These are phyloP conservation scores for Tiaroga cobitis DNA, from an alignment of 2,797 vertebrate species.

Conservation along the genomic window DNA sequence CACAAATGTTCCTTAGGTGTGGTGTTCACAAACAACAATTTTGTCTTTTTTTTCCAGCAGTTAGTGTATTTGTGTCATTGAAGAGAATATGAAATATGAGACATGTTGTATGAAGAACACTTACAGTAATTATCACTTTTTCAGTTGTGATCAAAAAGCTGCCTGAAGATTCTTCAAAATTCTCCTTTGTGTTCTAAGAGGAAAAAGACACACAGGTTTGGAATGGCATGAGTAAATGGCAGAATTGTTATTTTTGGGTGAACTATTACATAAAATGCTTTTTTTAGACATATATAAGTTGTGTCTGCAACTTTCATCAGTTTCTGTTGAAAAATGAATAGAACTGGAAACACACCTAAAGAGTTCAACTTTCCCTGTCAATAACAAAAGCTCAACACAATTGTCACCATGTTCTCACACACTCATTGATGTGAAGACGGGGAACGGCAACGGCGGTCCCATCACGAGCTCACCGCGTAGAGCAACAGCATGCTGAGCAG, in stretches of 20 bases:
- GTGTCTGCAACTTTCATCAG: not conserved
- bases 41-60: not conserved
- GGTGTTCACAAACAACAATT: not conserved
- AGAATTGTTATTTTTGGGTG: not conserved
- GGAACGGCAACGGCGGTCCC: constrained; percentile 24
- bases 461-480: constrained; percentile 72
- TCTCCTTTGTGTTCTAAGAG: not conserved
- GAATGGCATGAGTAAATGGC: not conserved
- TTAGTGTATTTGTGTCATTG: not conserved
- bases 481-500: constrained; percentile 72
- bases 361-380: not conserved
- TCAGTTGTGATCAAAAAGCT: not conserved
- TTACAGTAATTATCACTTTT: not conserved
- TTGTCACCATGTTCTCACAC: constrained; percentile 32
- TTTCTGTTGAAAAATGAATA: not conserved
- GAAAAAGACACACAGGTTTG: too few relatives aligned
- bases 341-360: not conserved
- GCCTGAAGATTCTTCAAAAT: not conserved
- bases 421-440: not conserved
- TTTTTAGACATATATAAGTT: not conserved
- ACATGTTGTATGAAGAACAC: not conserved
- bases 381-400: constrained; percentile 12
- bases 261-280: not conserved
- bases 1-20: not conserved
- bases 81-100: not conserved